A percentile compares a stretch with the other conserved stretches of the same genome.
These are phyloP conservation scores for Spodoptera littoralis DNA, from an alignment of 2,888 invertebrate species.

Conservation along the genomic window DNA sequence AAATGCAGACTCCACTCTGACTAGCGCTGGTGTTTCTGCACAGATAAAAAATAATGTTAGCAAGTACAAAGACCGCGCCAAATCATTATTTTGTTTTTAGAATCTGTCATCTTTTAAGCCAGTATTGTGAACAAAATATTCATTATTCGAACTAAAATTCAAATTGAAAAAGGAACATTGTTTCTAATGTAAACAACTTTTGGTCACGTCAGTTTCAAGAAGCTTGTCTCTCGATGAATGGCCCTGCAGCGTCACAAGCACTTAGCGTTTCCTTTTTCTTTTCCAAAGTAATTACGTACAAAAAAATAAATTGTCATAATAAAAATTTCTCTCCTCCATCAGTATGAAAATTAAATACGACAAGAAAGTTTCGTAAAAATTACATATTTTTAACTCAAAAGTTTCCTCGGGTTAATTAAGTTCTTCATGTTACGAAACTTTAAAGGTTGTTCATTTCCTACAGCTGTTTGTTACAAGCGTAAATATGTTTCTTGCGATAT, in stretches of 20 bases:
- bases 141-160: not conserved
- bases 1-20: slow-evolving; percentile 17
- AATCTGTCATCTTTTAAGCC: too few relatives aligned
- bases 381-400: slow-evolving; percentile 51
- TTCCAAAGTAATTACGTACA: slow-evolving; percentile 26
- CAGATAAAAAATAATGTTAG: too few relatives aligned
- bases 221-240: slow-evolving; percentile 4
- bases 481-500: slow-evolving; percentile 20
- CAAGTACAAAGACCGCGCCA: too few relatives aligned
- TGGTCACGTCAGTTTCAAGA: slow-evolving; percentile 4
- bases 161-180: not conserved
- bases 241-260: slow-evolving; percentile 1
- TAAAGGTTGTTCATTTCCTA: slow-evolving; percentile 43
- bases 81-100: too few relatives aligned
- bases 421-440: slow-evolving; percentile 50
- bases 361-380: slow-evolving; percentile 44
- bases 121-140: not conserved
- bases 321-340: slow-evolving; percentile 33
- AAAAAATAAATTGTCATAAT: slow-evolving; percentile 44
- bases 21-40: not conserved
- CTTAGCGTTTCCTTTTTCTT: slow-evolving; percentile 9
- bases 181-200: not conserved
- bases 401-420: slow-evolving; percentile 54
- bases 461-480: slow-evolving; percentile 33
- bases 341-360: slow-evolving; percentile 42